Conservation (phyloP, 2,797 vertebrate genomes). For the Benthosema pterotum region DNA sequence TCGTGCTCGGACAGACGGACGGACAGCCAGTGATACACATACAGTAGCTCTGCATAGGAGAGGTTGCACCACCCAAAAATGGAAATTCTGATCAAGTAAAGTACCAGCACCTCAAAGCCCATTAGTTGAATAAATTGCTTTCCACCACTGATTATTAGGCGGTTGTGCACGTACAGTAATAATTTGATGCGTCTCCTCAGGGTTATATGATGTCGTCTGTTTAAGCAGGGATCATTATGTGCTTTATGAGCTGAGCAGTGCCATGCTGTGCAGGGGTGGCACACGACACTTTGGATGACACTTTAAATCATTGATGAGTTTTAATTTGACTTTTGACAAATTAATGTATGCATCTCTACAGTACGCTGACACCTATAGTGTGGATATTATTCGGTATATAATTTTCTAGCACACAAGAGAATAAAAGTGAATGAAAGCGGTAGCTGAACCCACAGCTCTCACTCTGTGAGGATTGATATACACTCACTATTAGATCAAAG, state of each 20-base stretch:
- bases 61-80: no score
- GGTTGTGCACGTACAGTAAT: slow-evolving; percentile 36
- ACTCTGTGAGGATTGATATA: not conserved
- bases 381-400: not conserved
- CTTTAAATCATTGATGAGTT: slow-evolving; percentile 17
- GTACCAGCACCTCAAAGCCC: no score
- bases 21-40: no score
- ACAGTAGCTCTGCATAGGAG: no score
- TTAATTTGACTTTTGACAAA: slow-evolving; percentile 17
- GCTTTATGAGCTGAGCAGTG: slow-evolving; percentile 54
- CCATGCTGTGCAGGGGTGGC: slow-evolving; percentile 42
- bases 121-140: no score
- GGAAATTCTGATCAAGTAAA: no score
- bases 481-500: not conserved
- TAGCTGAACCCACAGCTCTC: not conserved
- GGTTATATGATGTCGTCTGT: slow-evolving; percentile 71
- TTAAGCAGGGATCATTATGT: slow-evolving; percentile 72
- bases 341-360: not conserved
- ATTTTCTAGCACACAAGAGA: no score
- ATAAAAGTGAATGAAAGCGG: no score
- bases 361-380: not conserved
- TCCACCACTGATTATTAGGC: slow-evolving; percentile 33
- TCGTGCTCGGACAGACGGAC: no score
- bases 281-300: slow-evolving; percentile 20
- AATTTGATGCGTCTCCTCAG: slow-evolving; percentile 53